Base-by-base conservation (phyloP, 2,113 vertebrate genomes). In the Actenoides lindsayi region DNA sequence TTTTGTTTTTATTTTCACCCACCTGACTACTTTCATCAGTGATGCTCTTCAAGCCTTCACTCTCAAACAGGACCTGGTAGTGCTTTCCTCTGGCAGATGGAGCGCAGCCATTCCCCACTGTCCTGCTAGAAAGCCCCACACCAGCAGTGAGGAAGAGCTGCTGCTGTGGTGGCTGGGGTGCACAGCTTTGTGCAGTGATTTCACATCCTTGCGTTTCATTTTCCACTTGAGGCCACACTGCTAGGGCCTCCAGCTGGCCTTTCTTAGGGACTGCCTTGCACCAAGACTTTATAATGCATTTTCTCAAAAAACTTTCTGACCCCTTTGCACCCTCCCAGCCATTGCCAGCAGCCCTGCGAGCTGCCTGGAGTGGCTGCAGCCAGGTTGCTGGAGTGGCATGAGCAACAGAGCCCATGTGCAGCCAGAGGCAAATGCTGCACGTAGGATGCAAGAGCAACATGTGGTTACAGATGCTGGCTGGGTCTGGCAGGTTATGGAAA, bases 361-460 rank as follows among this genome's bases (percentile, higher is more conserved):
- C 19, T 23, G 25, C 27, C 53, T n/a, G 48, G 18, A 0, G 1
- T 0, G 12, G 48, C 77, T 28, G 68, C 27, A 15, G 53, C 37
- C 2, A 0, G 20, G 50, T 39, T 53, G 54, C 35, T 0, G 1
- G 46, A 5, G 5, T 0, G 24, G 28, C 50, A 70, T 14, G 5
- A 62, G 69, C 15, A 41, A 16, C 0, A 4, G 33, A 24, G n/a
- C 21, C 53, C 0, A 2, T 1, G 0, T 0, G 1, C 19, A 20
- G 69, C 15, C 33, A 30, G 14, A n/a, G 35, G 42, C 30, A 16
- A 33, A 56, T 0, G 2, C 16, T 30, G 18, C 54, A 16, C 24
- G 2, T 10, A 21, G 73, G 42, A 53, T 79, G 56, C 56, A 33
- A 19, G 63, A 76, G 28, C 7, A 46, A 0, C 46, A 16, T 5